These are phyloP conservation scores for Apogon hyalosoma DNA, from an alignment of 2,797 vertebrate genomes.

Conservation along the genomic window DNA sequence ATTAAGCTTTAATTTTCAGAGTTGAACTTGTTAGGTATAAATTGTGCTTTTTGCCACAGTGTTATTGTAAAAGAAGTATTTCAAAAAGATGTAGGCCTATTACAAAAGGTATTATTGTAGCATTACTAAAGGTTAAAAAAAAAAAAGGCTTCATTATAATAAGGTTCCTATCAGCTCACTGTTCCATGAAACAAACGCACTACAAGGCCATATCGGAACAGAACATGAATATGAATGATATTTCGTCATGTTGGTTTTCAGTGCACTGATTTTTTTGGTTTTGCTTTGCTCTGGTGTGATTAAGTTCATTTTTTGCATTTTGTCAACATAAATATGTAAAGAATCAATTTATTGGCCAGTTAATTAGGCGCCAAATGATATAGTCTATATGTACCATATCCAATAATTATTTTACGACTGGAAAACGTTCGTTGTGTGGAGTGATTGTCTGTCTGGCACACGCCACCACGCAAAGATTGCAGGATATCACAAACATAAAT, in stretches of 20 bases:
- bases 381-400: conserved; percentile 44
- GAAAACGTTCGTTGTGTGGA: conserved; percentile 33
- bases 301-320: conserved; percentile 25
- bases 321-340: conserved; percentile 21
- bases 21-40: conserved; percentile 8
- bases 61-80: background rate
- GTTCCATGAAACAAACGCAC: conserved; percentile 57
- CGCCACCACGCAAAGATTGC: conserved; percentile 43
- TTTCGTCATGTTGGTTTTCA: conserved; percentile 40
- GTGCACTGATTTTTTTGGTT: conserved; percentile 41
- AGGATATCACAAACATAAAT: conserved; percentile 63
- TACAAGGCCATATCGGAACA: conserved; percentile 48
- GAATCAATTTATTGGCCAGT: conserved; percentile 20
- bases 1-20: conserved; percentile 17
- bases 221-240: conserved; percentile 57
- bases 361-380: conserved; percentile 35
- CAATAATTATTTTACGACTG: conserved; percentile 67
- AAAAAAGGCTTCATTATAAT: conserved; percentile 22
- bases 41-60: conserved; percentile 2
- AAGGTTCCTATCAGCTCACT: conserved; percentile 47
- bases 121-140: background rate
- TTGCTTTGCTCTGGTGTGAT: conserved; percentile 27
- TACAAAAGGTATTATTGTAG: conserved; percentile 2
- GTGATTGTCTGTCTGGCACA: conserved; percentile 36
- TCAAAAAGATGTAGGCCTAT: background rate